Percentiles rank a stretch among this genome's conserved stretches.
These are phyloP conservation scores for Lithobates pipiens DNA, from an alignment of 2,797 vertebrate species.

Conservation along the genomic window DNA sequence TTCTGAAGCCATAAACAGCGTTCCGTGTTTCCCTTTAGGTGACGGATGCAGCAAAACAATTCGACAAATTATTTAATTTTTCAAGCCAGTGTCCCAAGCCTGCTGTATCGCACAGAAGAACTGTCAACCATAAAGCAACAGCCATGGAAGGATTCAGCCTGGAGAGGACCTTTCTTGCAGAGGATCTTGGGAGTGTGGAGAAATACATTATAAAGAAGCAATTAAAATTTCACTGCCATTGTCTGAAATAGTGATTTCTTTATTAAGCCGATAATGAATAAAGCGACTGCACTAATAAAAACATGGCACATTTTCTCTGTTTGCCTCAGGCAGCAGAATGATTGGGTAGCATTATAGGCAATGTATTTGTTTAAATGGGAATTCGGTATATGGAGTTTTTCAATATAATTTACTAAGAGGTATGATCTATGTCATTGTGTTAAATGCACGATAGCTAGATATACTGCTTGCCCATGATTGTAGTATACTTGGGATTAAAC, in stretches of 20 bases:
- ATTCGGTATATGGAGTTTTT: neutral
- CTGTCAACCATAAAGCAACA: conserved; percentile 12
- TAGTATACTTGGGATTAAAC: no score
- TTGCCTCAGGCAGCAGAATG: conserved; percentile 39
- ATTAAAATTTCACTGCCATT: conserved; percentile 41
- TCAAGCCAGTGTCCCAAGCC: neutral
- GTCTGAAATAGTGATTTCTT: conserved; percentile 46
- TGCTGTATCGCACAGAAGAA: neutral
- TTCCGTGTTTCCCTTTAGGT: neutral
- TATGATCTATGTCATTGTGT: neutral
- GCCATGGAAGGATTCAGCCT: neutral
- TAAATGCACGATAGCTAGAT: neutral
- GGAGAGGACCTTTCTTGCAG: neutral
- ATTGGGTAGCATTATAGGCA: conserved; percentile 13
- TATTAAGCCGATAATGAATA: conserved; percentile 48
- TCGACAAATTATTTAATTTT: conserved; percentile 1
- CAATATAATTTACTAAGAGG: neutral
- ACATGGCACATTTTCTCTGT: conserved; percentile 28
- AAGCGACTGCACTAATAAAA: conserved; percentile 42
- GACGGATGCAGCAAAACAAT: neutral
- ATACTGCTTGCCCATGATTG: neutral
- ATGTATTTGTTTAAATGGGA: neutral
- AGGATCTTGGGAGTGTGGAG: conserved; percentile 14
- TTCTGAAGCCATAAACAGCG: neutral
- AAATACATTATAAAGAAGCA: conserved; percentile 46